phyloP scores from a whole-genome alignment of 2,797 vertebrate genomes.

The Streptopelia turtur region DNA sequence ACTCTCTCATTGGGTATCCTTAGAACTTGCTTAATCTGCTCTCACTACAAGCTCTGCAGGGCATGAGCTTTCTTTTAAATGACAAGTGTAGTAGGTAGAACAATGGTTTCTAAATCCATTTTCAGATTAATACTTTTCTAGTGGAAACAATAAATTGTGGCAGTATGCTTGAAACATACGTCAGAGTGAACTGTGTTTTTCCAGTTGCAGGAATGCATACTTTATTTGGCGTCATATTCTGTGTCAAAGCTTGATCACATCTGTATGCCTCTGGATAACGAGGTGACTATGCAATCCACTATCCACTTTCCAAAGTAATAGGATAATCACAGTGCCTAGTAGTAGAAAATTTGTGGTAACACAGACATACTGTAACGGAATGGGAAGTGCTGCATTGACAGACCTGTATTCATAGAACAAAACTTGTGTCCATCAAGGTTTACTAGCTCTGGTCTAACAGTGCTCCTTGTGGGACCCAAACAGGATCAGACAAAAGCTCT shows the following conservation, averaged over 20 bases:
- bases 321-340: fast-evolving
- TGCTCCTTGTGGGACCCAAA: neutral
- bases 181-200: neutral
- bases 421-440: neutral
- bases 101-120: slow-evolving; percentile 4
- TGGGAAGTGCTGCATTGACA: neutral
- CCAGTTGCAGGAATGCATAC: neutral
- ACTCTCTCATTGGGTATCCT: neutral
- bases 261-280: neutral
- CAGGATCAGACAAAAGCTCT: neutral
- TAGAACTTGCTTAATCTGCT: neutral
- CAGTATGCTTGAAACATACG: neutral
- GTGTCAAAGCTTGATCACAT: neutral
- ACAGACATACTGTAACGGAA: neutral
- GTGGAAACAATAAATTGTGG: neutral
- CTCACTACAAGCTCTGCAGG: neutral
- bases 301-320: neutral
- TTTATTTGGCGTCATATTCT: neutral
- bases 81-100: neutral
- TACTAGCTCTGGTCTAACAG: fast-evolving
- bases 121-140: slow-evolving; percentile 15
- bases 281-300: neutral
- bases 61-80: neutral
- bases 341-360: neutral
- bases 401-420: neutral